Percentiles rank a stretch among this genome's conserved stretches.
phyloP scores from a whole-genome alignment of 2,888 invertebrate species.

The Parnassius glacialis region DNA sequence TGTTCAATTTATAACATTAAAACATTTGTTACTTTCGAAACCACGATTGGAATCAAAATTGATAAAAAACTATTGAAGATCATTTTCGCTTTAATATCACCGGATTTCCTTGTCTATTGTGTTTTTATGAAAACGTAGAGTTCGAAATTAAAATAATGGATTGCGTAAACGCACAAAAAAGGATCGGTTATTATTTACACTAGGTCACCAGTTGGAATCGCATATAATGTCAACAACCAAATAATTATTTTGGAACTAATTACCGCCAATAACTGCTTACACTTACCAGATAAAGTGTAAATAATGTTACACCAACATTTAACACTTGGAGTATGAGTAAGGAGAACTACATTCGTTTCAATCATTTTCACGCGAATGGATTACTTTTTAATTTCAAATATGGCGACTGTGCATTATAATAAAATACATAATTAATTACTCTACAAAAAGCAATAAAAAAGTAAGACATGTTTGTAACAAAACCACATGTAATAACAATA shows the following conservation, averaged over 20 bases:
- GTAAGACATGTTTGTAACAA: no score
- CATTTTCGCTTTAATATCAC: background rate
- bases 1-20: no score
- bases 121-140: background rate
- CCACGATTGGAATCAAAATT: background rate
- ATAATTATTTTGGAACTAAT: conserved; percentile 4
- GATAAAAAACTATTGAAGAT: background rate
- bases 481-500: no score
- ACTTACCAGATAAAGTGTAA: background rate
- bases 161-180: conserved; percentile 9
- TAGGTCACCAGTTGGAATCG: background rate
- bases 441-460: no score
- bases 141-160: background rate
- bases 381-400: no score
- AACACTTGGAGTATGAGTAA: background rate
- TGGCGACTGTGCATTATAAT: no score
- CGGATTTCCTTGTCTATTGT: conserved; percentile 13
- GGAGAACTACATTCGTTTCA: no score
- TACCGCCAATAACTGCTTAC: background rate
- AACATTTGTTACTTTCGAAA: background rate
- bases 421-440: no score
- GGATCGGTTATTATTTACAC: background rate
- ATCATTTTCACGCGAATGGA: no score
- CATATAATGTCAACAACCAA: conserved; percentile 3
- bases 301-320: background rate